Percentiles rank a stretch among this genome's conserved stretches.
Evolutionary conservation across 92 coral and sea anemone genomes (phyloP).

Genomic region (Zoanthus sociatus): DNA sequence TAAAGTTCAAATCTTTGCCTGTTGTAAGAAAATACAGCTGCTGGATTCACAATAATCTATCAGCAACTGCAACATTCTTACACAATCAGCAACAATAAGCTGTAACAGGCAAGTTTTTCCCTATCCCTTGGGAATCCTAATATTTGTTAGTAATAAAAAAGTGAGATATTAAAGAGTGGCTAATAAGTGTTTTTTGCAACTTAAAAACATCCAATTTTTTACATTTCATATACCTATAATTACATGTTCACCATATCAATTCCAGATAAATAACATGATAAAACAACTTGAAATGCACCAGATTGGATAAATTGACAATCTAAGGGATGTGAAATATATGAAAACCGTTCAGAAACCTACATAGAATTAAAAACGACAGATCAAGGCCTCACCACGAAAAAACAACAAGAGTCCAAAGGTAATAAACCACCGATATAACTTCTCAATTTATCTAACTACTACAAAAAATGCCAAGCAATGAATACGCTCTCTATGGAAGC

Average conservation of each 20-base stretch:
- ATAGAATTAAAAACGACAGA: not conserved
- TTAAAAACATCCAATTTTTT: not conserved
- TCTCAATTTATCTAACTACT: not conserved
- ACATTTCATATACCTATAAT: not conserved
- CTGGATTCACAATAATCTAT: not conserved
- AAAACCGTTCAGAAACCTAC: slow-evolving; percentile 5
- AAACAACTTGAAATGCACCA: not conserved
- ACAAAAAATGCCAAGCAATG: not conserved
- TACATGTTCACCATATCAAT: not conserved
- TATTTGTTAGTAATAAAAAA: not conserved
- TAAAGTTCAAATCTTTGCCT: not conserved
- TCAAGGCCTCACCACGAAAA: not conserved
- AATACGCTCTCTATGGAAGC: not conserved
- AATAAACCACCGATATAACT: not conserved
- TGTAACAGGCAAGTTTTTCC: not conserved
- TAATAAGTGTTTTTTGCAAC: not conserved
- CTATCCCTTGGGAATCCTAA: not conserved
- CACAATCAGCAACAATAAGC: not conserved
- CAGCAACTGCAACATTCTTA: not conserved
- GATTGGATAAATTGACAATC: not conserved
- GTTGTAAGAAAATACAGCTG: not conserved
- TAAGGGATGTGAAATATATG: slow-evolving; percentile 26
- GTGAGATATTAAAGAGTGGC: not conserved
- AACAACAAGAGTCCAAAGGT: not conserved
- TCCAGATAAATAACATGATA: not conserved